Base-by-base conservation (phyloP, 1,140 invertebrate species). In the Drosophila nannoptera region DNA sequence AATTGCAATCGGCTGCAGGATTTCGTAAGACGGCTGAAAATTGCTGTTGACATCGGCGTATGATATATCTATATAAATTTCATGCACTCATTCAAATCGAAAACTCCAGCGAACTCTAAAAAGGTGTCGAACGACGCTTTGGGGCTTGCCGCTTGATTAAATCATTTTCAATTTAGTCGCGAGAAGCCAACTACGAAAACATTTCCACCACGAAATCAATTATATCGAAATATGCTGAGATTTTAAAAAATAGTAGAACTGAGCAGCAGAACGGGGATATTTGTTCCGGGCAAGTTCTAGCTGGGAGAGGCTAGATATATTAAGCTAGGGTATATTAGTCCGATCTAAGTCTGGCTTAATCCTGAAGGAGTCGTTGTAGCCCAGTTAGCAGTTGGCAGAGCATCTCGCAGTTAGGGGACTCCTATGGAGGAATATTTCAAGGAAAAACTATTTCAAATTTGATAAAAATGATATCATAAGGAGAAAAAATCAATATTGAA, bases 21-120 rank as follows among this genome's bases (percentile, higher is more conserved):
- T 61, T 67, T 31, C 7, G 9, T 14, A 22, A 11, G 56, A 32
- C 35, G 55, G 59, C 48, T 68, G 45, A 48, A 72, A 83, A 84
- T 75, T 69, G 50, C 62, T 78, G 63, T 73, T 73, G 80, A 84
- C 80, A 75, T 36, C 46, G 61, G 55, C 65, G 61, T 69, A 22
- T 69, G 67, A 78, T 78, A 72, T 83, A 22, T 38, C 7, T 16
- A 38, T 22, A 55, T 40, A 55, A 16, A 42, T 49, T 31, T 4
- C 7, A 33, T 35, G n/a, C n/a, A 55, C 54, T n/a, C 22, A 36
- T 12, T 6, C 6, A 33, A 32, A 45, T 64, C 40, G 33, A 9
- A 48, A 54, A 29, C 54, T 7, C 4, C 60, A 58, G 3, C 22
- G 22, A 22, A 48, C 49, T 60, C 29, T 38, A 58, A 56, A 62